Base-by-base conservation (phyloP, 2,797 vertebrate genomes). In the Chrosomus eos region DNA sequence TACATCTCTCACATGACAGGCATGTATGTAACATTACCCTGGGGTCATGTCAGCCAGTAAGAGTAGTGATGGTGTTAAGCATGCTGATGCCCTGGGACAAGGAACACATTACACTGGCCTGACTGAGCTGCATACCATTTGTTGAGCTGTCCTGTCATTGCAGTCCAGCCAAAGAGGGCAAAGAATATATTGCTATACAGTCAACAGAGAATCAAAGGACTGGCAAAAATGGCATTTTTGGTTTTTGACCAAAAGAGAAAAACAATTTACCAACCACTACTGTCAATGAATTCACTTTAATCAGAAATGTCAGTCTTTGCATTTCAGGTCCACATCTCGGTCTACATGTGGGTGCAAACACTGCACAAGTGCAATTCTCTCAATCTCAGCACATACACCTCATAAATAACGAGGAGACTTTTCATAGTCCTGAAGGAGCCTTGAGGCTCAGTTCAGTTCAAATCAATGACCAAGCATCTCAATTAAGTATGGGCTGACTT, bases 51-150 rank as follows among this genome's bases (percentile, higher is more conserved):
- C 33, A 74, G 77, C 55, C 31, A 16, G 21, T 55, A 80, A 31
- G 43, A 74, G 45, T 58, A 38, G 43, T 40, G 83, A 55, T 85
- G 21, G 70, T 66, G 68, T 74, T 80, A 23, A 51, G 5, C 28
- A 43, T 23, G 68, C 60, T 80, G 68, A 68, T 73, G 31, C 48
- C 70, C 68, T 43, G 60, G 58, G 68, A 74, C 14, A 73, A 40
- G 10, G 66, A 45, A 85, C 14, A 80, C 77, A 36, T 80, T 85
- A 38, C 7, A 14, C 28, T 40, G 77, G 48, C 83, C 77, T 33
- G 77, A 53, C 76, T 40, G 68, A 73, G 23, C 77, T 38, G 40
- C 26, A 36, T 38, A 38, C 64, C 9, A 78, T 78, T 78, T 64
- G 58, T 78, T 45, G 55, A 62, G n/a, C 38, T 78, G 58, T 45